Conservation (phyloP, 1,140 invertebrate species). For the Agrilus planipennis region DNA sequence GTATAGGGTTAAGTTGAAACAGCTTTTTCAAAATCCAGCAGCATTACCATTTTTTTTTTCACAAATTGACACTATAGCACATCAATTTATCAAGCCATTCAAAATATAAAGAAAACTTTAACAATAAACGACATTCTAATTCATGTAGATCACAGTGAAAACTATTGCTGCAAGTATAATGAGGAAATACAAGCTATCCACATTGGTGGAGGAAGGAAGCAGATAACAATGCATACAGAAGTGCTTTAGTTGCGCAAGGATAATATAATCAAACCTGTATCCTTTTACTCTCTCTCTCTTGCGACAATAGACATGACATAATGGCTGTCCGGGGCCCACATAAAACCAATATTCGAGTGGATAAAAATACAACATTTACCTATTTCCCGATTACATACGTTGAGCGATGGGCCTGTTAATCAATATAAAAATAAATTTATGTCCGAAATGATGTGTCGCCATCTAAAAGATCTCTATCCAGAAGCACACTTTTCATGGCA, state of each 20-base stretch:
- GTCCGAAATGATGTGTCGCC: not conserved
- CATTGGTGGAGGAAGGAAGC: slow-evolving; percentile 15
- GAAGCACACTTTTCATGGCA: slow-evolving; percentile 23
- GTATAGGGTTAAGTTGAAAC: too few relatives aligned
- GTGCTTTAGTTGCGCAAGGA: not conserved
- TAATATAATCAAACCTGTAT: not conserved
- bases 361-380: not conserved
- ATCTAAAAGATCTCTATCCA: not conserved
- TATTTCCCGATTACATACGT: not conserved
- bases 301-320: slow-evolving; percentile 17
- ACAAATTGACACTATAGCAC: not conserved
- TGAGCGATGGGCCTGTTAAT: not conserved
- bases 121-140: slow-evolving; percentile 11
- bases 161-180: slow-evolving; percentile 19
- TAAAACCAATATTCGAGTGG: not conserved
- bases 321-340: slow-evolving; percentile 16
- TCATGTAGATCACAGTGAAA: slow-evolving; percentile 19
- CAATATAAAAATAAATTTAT: slow-evolving; percentile 1
- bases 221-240: not conserved
- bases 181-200: slow-evolving; percentile 20
- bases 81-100: not conserved
- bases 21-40: too few relatives aligned
- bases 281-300: slow-evolving; percentile 7
- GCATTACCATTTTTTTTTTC: too few relatives aligned
- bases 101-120: not conserved